Base-by-base conservation (phyloP, 2,888 invertebrate species). In the Cephus spinipes region DNA sequence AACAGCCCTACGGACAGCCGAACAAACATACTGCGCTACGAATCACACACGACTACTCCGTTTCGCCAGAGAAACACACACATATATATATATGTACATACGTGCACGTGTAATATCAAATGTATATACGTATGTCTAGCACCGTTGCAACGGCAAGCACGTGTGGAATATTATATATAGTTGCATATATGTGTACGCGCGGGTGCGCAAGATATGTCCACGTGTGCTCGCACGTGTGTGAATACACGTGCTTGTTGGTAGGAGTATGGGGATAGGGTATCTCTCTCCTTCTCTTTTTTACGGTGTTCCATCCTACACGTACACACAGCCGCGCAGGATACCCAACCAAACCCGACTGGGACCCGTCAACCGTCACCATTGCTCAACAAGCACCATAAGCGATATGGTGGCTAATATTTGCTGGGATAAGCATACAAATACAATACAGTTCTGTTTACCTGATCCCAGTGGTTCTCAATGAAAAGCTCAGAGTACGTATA, bases 391-490 rank as follows among this genome's bases (percentile, higher is more conserved):
- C 89, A 88, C 88, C 88, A 89, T 89, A 90, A 89, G 90, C 90
- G 90, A 91, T 90, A 90, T 90, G 89, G 88, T 89, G 88, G 90
- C 90, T 89, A 90, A 91, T 90, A 90, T 91, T 91, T 91, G 88
- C 88, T 85, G 85, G 88, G 85, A 88, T 87, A 86, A 88, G 89
- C 88, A 89, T 85, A 89, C 90, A 90, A 90, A 90, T 87, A 88
- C 89, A 87, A 90, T 89, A 87, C 87, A 87, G 88, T 87, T 79
- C 81, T 86, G 89, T 89, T 90, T 89, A 87, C 84, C 79, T 82
- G 82, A 68, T 73, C 30, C 74, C 89, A 87, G 88, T 81, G 90
- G 86, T 84, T 85, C 89, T 89, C 89, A 87, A 81, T 77, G 55
- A 23, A 55, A 55, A 2, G 23, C 23, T 2, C 40, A 40, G 40